Evolutionary conservation across 2,888 invertebrate species (phyloP).

Genomic region (Oegoconia quadripuncta): DNA sequence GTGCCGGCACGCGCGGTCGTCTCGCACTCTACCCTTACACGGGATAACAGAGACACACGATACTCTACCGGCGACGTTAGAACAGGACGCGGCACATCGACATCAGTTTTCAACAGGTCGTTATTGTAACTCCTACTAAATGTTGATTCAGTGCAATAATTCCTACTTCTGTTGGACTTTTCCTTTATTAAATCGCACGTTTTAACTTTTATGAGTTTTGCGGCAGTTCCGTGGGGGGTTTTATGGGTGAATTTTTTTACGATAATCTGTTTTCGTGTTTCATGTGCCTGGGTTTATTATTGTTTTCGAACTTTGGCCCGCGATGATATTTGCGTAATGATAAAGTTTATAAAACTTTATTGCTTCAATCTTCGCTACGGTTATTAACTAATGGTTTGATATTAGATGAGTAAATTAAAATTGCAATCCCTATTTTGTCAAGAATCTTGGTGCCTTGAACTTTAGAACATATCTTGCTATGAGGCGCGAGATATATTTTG

Average conservation of each 20-base stretch:
- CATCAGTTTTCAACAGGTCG: constrained; percentile 73
- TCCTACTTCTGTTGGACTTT: constrained; percentile 52
- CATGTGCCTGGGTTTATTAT: constrained; percentile 7
- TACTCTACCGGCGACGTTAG: constrained; percentile 40
- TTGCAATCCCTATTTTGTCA: no score
- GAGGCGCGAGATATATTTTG: no score
- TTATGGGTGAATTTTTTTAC: constrained; percentile 6
- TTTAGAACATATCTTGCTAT: no score
- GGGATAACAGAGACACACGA: constrained; percentile 46
- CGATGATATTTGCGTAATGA: neutral
- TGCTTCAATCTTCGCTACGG: no score
- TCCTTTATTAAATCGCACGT: constrained; percentile 40
- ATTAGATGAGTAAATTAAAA: no score
- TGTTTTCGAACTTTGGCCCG: constrained; percentile 5
- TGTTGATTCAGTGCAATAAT: constrained; percentile 68
- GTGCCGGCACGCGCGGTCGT: constrained; percentile 66
- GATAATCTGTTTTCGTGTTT: constrained; percentile 7
- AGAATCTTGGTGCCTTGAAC: no score
- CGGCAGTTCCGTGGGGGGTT: constrained; percentile 14
- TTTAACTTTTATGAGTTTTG: constrained; percentile 49
- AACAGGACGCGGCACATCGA: constrained; percentile 51
- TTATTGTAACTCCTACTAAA: constrained; percentile 70
- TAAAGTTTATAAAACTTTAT: neutral
- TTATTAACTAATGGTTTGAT: no score
- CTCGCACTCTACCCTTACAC: constrained; percentile 34